phyloP scores from a whole-genome alignment of 2,888 invertebrate species.

The Gortyna flavago region DNA sequence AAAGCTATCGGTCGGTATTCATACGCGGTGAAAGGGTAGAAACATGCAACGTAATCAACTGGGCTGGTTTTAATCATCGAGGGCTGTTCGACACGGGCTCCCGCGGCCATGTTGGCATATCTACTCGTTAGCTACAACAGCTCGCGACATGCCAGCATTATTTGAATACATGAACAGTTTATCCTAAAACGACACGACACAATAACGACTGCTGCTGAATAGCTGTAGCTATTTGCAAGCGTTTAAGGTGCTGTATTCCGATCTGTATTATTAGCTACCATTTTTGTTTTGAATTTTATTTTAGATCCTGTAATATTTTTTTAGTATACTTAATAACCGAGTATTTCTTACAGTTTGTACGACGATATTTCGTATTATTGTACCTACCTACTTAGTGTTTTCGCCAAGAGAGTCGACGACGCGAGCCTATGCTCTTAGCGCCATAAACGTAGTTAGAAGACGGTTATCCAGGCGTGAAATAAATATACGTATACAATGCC shows the following conservation, averaged over 20 bases:
- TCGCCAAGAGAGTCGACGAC: too few relatives aligned
- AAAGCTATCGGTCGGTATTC: slow-evolving; percentile 76
- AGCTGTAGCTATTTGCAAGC: slow-evolving; percentile 22
- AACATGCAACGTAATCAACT: slow-evolving; percentile 85
- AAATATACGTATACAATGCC: slow-evolving; percentile 35
- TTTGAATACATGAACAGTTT: slow-evolving; percentile 66
- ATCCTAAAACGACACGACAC: slow-evolving; percentile 60
- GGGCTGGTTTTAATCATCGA: slow-evolving; percentile 83
- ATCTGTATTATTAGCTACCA: slow-evolving; percentile 10
- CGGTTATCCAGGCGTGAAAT: not conserved
- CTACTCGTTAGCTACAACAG: slow-evolving; percentile 60
- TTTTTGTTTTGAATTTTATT: slow-evolving; percentile 25
- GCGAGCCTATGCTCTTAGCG: too few relatives aligned
- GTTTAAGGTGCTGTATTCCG: slow-evolving; percentile 15
- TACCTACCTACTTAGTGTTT: not conserved
- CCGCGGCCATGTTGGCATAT: slow-evolving; percentile 55
- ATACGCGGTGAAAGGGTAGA: slow-evolving; percentile 73
- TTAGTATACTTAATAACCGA: not conserved
- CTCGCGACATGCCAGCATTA: slow-evolving; percentile 61
- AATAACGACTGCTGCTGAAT: slow-evolving; percentile 49
- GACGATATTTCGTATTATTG: slow-evolving; percentile 1
- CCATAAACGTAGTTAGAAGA: not conserved
- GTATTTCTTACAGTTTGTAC: not conserved
- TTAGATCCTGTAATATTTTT: not conserved
- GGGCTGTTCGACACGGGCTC: slow-evolving; percentile 70